These are phyloP conservation scores for Sweltsa coloradensis DNA, from an alignment of 1,140 invertebrate genomes.

Conservation along the genomic window DNA sequence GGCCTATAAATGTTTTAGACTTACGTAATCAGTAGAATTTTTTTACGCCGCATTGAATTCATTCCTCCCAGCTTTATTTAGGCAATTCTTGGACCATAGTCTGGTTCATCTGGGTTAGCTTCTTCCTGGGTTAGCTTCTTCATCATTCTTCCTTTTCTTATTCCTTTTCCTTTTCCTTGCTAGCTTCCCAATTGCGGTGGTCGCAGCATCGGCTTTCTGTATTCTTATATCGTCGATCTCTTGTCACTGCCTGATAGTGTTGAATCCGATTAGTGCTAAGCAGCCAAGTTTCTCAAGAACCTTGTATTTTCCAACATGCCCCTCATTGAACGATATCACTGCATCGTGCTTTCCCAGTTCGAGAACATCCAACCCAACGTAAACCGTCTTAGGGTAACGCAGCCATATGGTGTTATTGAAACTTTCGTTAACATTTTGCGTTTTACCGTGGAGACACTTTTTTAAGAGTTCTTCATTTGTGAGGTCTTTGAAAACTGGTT, in stretches of 20 bases:
- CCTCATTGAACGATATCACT: constrained; percentile 13
- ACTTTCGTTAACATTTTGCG: constrained; percentile 15
- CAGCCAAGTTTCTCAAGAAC: constrained; percentile 2
- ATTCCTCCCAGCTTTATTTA: too few species aligned
- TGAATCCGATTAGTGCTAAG: background rate
- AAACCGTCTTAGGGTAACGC: constrained; percentile 14
- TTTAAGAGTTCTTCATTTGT: constrained; percentile 6
- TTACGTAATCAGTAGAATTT: too few species aligned
- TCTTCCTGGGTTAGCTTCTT: too few species aligned
- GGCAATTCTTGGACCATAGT: too few species aligned
- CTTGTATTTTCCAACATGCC: constrained; percentile 6
- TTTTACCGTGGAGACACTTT: constrained; percentile 11
- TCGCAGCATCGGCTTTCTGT: too few species aligned
- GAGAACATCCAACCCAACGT: constrained; percentile 13
- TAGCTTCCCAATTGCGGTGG: too few species aligned
- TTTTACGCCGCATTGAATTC: too few species aligned
- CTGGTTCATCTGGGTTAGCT: too few species aligned
- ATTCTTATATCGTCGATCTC: constrained; percentile 3
- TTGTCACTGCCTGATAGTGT: background rate
- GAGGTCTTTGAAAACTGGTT: constrained; percentile 11
- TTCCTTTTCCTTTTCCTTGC: too few species aligned
- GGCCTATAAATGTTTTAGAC: too few species aligned
- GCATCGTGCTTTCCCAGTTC: constrained; percentile 7
- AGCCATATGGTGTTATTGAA: constrained; percentile 14
- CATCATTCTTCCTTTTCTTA: too few species aligned